Base-by-base conservation (phyloP, 2,888 invertebrate genomes). In the Nysson spinosus region DNA sequence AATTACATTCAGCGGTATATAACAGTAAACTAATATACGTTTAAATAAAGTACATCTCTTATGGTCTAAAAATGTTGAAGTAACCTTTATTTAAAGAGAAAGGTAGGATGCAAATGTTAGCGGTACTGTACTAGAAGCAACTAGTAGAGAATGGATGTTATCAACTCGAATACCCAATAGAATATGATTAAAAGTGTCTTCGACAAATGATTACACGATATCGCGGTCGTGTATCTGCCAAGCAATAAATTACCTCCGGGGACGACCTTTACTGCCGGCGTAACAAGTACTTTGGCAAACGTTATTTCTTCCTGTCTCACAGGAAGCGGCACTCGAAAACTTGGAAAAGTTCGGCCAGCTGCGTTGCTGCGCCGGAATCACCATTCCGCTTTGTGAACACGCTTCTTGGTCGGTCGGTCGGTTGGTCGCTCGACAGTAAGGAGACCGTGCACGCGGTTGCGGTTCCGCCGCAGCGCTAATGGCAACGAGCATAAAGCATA, bases 381-480 rank as follows among this genome's bases (percentile, higher is more conserved):
- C n/a, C n/a, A n/a, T n/a, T n/a, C n/a, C n/a, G n/a, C n/a, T n/a
- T n/a, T n/a, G n/a, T n/a, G 55, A 26, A 34, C 16, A 16, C 12
- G 39, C n/a, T 19, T 57, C 57, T 46, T 30, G 19, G 40, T 52
- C 43, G 17, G 19, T 19, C 19, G 2, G 19, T 16, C 19, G n/a
- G 12, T 17, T 11, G 32, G 32, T 42, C 3, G 22, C 46, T 11
- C 14, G 9, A 9, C 7, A 40, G 37, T 1, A 17, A 1, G 4
- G 28, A 32, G 12, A 28, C 9, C 19, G 4, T 46, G 54, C 43
- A 50, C 57, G 55, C 54, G 69, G 26, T 50, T 55, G 51, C 60
- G 65, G 65, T 65, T 68, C 28, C 43, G 30, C 54, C 34, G 46
- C 40, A 62, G 65, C 54, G 74, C 74, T 80, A 79, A 80, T 75